Base-by-base conservation (phyloP, 2,113 vertebrate species). In the Coptodon bakossiorum region DNA sequence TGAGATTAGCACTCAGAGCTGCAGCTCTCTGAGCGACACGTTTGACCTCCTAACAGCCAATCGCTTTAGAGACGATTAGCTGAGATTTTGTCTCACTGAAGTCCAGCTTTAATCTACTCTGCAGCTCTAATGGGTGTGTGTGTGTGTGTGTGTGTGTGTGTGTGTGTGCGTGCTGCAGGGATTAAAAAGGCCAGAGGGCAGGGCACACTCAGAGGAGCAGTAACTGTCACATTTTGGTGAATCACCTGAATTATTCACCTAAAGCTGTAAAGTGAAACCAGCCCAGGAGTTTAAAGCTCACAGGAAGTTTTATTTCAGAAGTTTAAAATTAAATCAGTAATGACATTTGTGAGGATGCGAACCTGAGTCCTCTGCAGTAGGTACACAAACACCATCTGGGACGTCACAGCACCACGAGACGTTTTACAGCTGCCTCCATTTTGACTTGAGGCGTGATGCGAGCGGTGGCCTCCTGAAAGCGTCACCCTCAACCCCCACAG, bases 31-130 rank as follows among this genome's bases (percentile, higher is more conserved):
- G 16, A 43, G n/a, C 9, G 48, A 78, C 78, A 90, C 17, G 22
- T 57, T 79, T 87, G 78, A 81, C 84, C 14, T 17, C 7, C 59
- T 87, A 89, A 91, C 80, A 89, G 88, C 85, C 85, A 89, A 83
- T 91, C 82, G 80, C 80, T 83, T 87, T 56, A 82, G 12, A 85
- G 87, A 89, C 71, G 80, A 91, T 91, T 85, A 87, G 88, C 88
- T 73, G 84, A 40, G 85, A 68, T 78, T 90, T 52, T 6, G 43
- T 83, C 43, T 68, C 45, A 17, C 36, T 83, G 10, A 81, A 73
- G 38, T 90, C 43, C 59, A 56, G 13, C 22, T 80, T 86, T 90
- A 90, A 90, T 88, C 89, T 52, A 13, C 78, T 54, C 29, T 68
- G 82, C 54, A 11, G 5, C 45, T 52, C 8, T 86, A 59, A 79